Evolutionary conservation across 2,797 vertebrate genomes (phyloP).

Genomic region (Sebastes glaucus): DNA sequence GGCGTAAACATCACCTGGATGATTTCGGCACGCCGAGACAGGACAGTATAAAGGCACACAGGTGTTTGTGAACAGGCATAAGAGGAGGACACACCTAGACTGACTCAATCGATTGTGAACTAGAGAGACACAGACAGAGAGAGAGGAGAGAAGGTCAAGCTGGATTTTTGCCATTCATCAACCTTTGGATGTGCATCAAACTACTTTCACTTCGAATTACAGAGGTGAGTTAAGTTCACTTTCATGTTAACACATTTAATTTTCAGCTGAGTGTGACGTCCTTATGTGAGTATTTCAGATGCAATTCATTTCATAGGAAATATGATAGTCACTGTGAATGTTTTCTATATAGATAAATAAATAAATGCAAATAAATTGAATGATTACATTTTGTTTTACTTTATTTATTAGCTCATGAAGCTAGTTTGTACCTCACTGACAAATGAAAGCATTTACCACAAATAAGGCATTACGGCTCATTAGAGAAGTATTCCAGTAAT

Average conservation of each 20-base stretch:
- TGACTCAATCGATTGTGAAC: slow-evolving; percentile 1
- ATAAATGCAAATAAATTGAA: neutral
- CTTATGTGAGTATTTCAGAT: neutral
- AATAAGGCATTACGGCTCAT: neutral
- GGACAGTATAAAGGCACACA: slow-evolving; percentile 68
- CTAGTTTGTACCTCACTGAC: neutral
- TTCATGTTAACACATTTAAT: neutral
- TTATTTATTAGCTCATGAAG: neutral
- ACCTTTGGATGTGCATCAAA: slow-evolving; percentile 4
- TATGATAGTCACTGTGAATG: neutral
- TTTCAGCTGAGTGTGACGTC: neutral
- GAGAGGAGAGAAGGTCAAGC: neutral
- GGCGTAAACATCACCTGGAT: slow-evolving; percentile 73
- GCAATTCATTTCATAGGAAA: neutral
- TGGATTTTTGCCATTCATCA: neutral
- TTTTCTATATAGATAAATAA: neutral
- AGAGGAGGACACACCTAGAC: slow-evolving; percentile 50
- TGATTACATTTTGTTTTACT: neutral
- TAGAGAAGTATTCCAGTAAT: slow-evolving; percentile 3
- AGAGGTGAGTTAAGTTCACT: slow-evolving; percentile 52
- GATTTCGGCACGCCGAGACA: slow-evolving; percentile 18
- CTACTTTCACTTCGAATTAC: neutral
- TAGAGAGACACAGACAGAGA: neutral
- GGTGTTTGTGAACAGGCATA: slow-evolving; percentile 28
- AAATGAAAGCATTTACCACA: neutral